These are phyloP conservation scores for Palythoa heliodiscus DNA, from an alignment of 92 coral and sea anemone genomes.

Conservation along the genomic window DNA sequence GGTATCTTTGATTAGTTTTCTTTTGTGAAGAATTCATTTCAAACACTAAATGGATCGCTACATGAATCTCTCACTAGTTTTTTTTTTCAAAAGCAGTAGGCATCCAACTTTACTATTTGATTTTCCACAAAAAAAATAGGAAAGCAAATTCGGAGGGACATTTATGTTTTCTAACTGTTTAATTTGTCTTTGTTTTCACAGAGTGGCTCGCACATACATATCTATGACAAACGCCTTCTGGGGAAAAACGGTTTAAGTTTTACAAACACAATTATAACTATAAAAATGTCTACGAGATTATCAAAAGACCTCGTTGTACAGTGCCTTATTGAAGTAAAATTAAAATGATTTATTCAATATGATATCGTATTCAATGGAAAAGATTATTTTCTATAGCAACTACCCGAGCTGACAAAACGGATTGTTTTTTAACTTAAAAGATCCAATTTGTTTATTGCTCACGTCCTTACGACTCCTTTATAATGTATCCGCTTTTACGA, in stretches of 20 bases:
- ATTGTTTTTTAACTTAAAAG: background rate
- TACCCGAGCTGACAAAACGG: background rate
- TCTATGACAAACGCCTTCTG: background rate
- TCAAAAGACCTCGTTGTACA: background rate
- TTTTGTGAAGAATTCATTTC: background rate
- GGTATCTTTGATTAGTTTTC: background rate
- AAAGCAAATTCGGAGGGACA: background rate
- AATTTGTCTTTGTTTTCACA: constrained; percentile 2
- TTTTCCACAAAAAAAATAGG: background rate
- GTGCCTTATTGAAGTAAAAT: background rate
- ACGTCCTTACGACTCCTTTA: background rate
- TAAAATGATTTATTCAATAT: background rate
- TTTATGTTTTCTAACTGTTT: background rate
- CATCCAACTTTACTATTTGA: background rate
- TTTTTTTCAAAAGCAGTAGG: background rate
- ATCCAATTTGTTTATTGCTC: background rate
- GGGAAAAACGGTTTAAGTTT: background rate
- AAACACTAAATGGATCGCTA: background rate
- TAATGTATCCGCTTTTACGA: background rate
- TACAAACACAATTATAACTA: background rate
- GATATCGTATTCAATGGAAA: background rate
- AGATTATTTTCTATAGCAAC: constrained; percentile 37
- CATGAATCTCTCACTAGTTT: background rate
- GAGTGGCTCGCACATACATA: background rate
- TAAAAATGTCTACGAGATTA: background rate